Percentiles rank a stretch among this genome's conserved stretches.
These are phyloP conservation scores for Sipha flava DNA, from an alignment of 1,140 invertebrate genomes.

Conservation along the genomic window DNA sequence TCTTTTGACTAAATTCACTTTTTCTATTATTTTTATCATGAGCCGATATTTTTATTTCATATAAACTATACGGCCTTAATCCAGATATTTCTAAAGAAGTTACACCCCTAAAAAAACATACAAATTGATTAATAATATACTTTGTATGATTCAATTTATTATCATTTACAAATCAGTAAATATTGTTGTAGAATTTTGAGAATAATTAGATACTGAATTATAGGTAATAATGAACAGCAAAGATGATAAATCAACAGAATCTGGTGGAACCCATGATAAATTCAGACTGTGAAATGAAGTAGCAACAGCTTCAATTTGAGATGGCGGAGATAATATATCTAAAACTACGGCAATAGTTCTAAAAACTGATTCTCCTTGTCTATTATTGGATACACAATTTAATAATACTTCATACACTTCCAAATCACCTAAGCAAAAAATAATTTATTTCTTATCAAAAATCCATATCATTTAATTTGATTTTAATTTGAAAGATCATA, in stretches of 20 bases:
- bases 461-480: too few species aligned
- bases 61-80: slow-evolving; percentile 52
- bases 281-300: slow-evolving; percentile 46
- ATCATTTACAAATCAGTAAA: background rate
- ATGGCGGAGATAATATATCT: slow-evolving; percentile 41
- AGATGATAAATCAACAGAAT: background rate
- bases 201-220: background rate
- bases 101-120: slow-evolving; percentile 42
- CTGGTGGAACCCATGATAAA: slow-evolving; percentile 46
- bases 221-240: slow-evolving; percentile 8
- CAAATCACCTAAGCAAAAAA: background rate
- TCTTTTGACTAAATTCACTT: slow-evolving; percentile 46
- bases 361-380: slow-evolving; percentile 39
- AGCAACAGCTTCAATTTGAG: slow-evolving; percentile 47
- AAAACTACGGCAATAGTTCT: slow-evolving; percentile 36
- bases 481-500: too few species aligned
- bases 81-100: slow-evolving; percentile 46
- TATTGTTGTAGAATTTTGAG: background rate
- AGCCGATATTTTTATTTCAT: slow-evolving; percentile 52
- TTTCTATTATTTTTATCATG: slow-evolving; percentile 43
- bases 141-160: too few species aligned
- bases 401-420: slow-evolving; percentile 45
- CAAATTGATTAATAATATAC: background rate
- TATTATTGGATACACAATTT: slow-evolving; percentile 36
- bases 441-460: background rate